Evolutionary conservation across 2,113 vertebrate species (phyloP).

Genomic region (Entelurus aequoreus): DNA sequence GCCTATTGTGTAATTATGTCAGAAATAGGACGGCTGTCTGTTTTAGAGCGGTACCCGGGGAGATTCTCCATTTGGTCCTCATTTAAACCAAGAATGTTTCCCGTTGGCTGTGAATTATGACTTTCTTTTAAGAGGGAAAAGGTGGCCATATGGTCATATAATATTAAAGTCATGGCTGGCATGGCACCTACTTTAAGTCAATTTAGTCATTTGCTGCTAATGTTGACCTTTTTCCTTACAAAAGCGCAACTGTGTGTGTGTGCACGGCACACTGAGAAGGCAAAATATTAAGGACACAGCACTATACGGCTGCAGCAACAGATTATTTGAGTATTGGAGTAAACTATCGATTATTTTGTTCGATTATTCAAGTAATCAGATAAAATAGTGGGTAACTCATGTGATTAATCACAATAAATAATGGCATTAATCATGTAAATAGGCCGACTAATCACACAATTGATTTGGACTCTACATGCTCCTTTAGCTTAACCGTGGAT

Average conservation of each 20-base stretch:
- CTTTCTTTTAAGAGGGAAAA: conserved; percentile 24
- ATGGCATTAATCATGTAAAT: too few species aligned
- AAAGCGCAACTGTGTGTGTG: neutral
- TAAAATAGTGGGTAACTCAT: too few species aligned
- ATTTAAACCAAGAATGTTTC: conserved; percentile 49
- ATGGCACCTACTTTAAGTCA: conserved; percentile 8
- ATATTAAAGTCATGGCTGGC: conserved; percentile 4
- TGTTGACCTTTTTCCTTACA: conserved; percentile 3
- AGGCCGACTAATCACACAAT: too few species aligned
- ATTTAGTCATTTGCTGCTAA: conserved; percentile 18
- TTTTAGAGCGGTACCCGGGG: conserved; percentile 42
- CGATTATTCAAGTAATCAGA: too few species aligned
- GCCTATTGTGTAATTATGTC: conserved; percentile 43
- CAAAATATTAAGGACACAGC: too few species aligned
- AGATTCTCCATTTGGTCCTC: conserved; percentile 52
- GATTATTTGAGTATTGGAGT: too few species aligned
- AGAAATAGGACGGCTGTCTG: conserved; percentile 29
- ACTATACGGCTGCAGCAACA: too few species aligned
- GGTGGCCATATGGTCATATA: conserved; percentile 26
- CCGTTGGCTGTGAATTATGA: conserved; percentile 42
- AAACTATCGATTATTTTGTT: too few species aligned
- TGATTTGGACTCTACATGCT: too few species aligned
- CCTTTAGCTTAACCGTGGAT: too few species aligned
- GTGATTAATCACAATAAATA: too few species aligned
- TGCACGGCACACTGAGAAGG: neutral